Evolutionary conservation across 2,888 invertebrate genomes (phyloP), one percentile per base, ranked within the genome.

Genomic region (Machimus atricapillus): DNA sequence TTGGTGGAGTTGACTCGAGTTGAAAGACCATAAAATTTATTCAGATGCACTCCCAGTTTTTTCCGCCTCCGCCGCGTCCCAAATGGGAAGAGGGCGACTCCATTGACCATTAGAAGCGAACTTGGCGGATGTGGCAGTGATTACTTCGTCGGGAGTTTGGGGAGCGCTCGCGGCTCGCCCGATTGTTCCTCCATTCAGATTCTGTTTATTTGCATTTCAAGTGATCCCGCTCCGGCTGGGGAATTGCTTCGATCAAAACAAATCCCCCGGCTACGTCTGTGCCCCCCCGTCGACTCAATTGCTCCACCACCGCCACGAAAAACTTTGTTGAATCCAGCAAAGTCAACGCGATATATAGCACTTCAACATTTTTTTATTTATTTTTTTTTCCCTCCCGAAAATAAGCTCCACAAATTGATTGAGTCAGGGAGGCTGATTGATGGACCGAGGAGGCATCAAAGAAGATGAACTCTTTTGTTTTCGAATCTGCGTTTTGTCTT

Each of bases 181-280:
- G 58, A 82, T 82, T 82, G 82, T 82, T 66, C 40, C 40, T 4
- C 82, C 82, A 82, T 82, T 66, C 82, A 66, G 19, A 82, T 2
- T 40, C 16, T 82, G 82, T 82, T 82, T 82, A 82, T 82, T 82
- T 82, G 82, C 27, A 58, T 66, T 52, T 12, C 66, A 27, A 58
- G 19, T 66, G 14, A 66, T 40, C 58, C 82, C 19, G 37, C 23
- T 82, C 37, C 58, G 27, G 37, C n/a, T 82, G 37, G 19, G 37
- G 34, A 82, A 82, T 58, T 82, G 82, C 34, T 79, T 19, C 82
- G 82, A 82, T 82, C 82, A 82, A 82, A 82, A 56, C 66, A 27
- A 2, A 19, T 1, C 66, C 23, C 66, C 12, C 19, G 12, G 12
- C n/a, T 4, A 7, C 1, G 8, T 0, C 37, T 9, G 52, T 7